Base-by-base conservation (phyloP, 2,797 vertebrate genomes). In the Smutsia gigantea region DNA sequence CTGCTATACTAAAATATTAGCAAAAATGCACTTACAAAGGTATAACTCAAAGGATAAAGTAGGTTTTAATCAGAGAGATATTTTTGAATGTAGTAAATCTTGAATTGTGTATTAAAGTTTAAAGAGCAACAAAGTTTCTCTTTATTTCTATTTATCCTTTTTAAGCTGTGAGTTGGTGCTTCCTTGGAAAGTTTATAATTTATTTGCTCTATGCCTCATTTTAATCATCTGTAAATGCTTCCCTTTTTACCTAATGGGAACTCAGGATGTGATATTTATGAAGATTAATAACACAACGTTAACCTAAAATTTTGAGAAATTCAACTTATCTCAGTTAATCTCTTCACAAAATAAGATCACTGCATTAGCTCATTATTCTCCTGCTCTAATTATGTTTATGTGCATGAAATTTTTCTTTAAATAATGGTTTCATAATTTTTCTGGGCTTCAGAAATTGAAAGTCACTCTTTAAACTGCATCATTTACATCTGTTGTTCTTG, bases 301-400 rank as follows among this genome's bases (percentile, higher is more conserved):
- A 84, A 94, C 95, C 61, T 95, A 72, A 90, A 86, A 68, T 95
- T 97, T 96, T 96, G 85, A 97, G 95, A 97, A 97, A 93, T 97
- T 93, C 74, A 25, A 74, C 51, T 94, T 85, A 94, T 95, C 72
- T 95, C 34, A 82, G 66, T 77, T 95, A 94, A 93, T 97, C 61
- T 92, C 66, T 72, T 83, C 88, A 93, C 53, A 91, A 95, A 66
- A 90, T 69, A 97, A 63, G 34, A 61, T 88, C 72, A 91, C 15
- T 85, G 64, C 49, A 93, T 95, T 97, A 93, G 74, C 59, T 95
- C 91, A 90, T 84, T 95, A 95, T 92, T 97, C 63, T 94, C 53
- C 51, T 75, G 46, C 55, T 93, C 34, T 93, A 94, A 95, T 96
- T 96, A 68, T 94, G 96, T 96, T 97, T 92, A 96, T 12, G 2